A percentile compares a stretch with the other conserved stretches of the same genome.
Conservation (phyloP, 2,113 vertebrate species). For the Hemiscyllium ocellatum region DNA sequence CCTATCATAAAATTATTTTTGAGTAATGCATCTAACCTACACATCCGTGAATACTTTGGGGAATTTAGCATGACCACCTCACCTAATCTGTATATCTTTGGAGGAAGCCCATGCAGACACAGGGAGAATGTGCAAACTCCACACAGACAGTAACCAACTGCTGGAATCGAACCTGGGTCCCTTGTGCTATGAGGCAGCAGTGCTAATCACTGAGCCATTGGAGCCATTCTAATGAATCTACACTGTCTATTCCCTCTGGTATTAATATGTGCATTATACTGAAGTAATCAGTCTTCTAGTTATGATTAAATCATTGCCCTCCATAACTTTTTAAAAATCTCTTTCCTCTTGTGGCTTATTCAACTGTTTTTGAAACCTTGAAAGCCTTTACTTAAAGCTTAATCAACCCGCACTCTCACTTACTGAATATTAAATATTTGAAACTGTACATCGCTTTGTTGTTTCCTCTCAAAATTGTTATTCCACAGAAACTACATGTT, state of each 20-base stretch:
- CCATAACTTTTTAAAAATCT: background rate
- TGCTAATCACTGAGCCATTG: too few species aligned
- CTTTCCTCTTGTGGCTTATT: background rate
- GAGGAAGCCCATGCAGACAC: too few species aligned
- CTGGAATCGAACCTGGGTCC: too few species aligned
- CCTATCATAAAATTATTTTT: too few species aligned
- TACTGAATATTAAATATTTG: background rate
- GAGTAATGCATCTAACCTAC: too few species aligned
- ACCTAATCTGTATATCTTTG: too few species aligned
- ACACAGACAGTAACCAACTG: too few species aligned
- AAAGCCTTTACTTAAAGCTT: background rate
- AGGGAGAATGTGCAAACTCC: too few species aligned
- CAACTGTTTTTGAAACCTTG: background rate
- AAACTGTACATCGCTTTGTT: background rate
- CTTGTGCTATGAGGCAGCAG: too few species aligned
- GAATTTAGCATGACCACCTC: too few species aligned
- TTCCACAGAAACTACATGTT: background rate
- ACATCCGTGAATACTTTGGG: too few species aligned
- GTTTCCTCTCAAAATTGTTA: background rate
- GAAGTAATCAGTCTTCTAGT: background rate
- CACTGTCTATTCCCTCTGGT: background rate
- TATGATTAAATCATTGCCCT: background rate
- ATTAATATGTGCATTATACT: background rate
- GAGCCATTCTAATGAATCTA: background rate
- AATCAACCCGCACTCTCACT: background rate